Conservation (phyloP, 2,797 vertebrate genomes). For the Nannoperca australis region DNA sequence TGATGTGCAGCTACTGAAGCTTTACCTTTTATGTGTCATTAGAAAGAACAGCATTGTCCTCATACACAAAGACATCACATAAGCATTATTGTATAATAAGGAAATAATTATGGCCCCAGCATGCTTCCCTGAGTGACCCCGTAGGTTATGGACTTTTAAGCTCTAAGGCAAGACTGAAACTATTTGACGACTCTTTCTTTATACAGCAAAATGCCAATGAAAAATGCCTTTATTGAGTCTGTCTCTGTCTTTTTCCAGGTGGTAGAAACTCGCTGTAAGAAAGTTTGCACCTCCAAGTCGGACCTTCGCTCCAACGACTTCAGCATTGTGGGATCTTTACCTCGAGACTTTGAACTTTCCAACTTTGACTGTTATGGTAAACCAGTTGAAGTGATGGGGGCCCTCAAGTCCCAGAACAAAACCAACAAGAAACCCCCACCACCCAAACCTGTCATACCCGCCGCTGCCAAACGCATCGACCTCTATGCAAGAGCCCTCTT, state of each 20-base stretch:
- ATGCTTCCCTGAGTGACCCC: not conserved
- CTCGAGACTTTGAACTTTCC: conserved; percentile 97
- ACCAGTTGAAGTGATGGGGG: conserved; percentile 93
- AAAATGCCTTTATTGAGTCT: not conserved
- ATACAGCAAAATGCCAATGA: not conserved
- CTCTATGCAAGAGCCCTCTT: conserved; percentile 96
- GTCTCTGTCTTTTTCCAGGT: conserved; percentile 83
- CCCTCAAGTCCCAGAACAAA: conserved; percentile 92
- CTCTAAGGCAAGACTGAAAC: not conserved
- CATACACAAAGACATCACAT: not conserved
- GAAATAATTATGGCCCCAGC: not conserved
- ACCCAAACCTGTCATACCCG: conserved; percentile 95
- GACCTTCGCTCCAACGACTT: conserved; percentile 98
- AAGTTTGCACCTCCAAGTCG: conserved; percentile 98
- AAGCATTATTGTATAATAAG: not conserved
- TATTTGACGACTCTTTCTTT: not conserved
- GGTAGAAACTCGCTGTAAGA: conserved; percentile 97
- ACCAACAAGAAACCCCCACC: conserved; percentile 94
- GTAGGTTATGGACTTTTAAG: not conserved
- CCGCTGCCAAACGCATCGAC: conserved; percentile 94
- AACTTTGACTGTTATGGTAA: conserved; percentile 99
- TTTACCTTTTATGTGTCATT: not conserved
- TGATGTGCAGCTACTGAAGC: not conserved
- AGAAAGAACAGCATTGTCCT: not conserved
- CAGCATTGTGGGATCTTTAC: conserved; percentile 97